Evolutionary conservation across 2,888 invertebrate species (phyloP).

Genomic region (Cryptocheilus praepositus): DNA sequence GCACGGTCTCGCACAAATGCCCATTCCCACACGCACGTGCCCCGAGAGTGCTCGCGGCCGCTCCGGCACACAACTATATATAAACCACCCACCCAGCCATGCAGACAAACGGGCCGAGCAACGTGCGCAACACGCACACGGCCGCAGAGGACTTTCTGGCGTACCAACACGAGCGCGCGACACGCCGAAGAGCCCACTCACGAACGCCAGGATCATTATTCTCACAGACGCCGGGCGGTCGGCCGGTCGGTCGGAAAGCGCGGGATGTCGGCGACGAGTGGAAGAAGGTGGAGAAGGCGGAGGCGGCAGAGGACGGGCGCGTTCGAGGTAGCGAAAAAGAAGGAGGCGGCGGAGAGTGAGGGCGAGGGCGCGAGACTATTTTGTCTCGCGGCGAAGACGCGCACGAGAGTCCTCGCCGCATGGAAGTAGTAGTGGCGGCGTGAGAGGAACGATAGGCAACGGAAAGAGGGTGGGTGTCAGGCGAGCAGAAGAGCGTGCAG

Average conservation of each 20-base stretch:
- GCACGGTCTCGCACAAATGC: background rate
- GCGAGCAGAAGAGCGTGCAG: constrained; percentile 25
- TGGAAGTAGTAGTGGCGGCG: constrained; percentile 23
- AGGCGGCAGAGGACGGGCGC: constrained; percentile 9
- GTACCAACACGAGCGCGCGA: constrained; percentile 21
- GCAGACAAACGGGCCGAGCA: background rate
- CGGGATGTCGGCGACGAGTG: constrained; percentile 23
- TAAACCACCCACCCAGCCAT: constrained; percentile 20
- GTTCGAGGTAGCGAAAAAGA: constrained; percentile 9
- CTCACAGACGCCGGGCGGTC: constrained; percentile 53
- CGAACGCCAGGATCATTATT: constrained; percentile 60
- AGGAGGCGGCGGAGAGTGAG: constrained; percentile 16
- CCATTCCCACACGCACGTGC: constrained; percentile 1
- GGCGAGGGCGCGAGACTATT: constrained; percentile 57
- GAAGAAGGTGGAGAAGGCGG: constrained; percentile 15
- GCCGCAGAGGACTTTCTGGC: too few species aligned
- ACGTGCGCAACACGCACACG: constrained; percentile 15
- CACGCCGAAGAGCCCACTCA: constrained; percentile 36
- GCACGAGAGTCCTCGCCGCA: constrained; percentile 37
- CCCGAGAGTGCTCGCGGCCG: constrained; percentile 4
- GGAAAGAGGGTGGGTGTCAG: constrained; percentile 7
- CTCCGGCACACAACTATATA: constrained; percentile 25
- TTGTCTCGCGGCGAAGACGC: constrained; percentile 46
- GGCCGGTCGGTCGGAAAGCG: constrained; percentile 41
- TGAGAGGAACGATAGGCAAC: background rate